Conservation (phyloP, 2,113 vertebrate genomes). For the Pelmatolapia mariae region DNA sequence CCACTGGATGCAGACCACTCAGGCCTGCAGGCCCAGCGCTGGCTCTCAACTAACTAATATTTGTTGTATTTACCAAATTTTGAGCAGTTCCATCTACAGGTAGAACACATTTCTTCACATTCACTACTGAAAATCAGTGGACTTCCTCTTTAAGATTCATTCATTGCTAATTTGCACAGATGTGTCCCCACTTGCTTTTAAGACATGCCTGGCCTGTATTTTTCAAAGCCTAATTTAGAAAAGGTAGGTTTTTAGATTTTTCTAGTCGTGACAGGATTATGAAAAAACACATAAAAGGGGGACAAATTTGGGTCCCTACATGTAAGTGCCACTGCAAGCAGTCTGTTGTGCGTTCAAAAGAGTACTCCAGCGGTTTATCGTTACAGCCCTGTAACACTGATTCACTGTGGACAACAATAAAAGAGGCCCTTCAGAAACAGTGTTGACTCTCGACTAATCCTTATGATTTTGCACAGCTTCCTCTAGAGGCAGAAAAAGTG, state of each 20-base stretch:
- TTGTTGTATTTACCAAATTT: neutral
- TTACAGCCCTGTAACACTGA: neutral
- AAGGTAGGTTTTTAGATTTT: neutral
- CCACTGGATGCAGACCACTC: neutral
- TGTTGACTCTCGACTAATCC: neutral
- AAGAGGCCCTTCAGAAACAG: neutral
- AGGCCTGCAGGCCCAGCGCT: neutral
- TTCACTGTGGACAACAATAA: too few relatives aligned
- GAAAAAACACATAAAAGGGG: neutral
- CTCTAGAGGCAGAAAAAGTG: neutral
- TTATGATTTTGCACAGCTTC: neutral
- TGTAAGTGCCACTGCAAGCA: neutral
- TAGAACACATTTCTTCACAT: neutral
- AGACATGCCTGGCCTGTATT: neutral
- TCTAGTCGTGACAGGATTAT: neutral
- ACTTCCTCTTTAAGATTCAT: neutral
- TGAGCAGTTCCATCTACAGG: neutral
- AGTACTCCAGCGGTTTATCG: neutral
- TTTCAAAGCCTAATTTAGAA: neutral
- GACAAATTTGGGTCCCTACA: neutral
- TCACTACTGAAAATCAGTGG: neutral
- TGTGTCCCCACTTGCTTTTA: neutral
- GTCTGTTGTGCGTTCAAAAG: neutral
- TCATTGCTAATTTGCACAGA: neutral
- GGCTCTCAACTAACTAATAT: neutral